Percentiles rank a stretch among this genome's conserved stretches.
Conservation (phyloP, 2,888 invertebrate genomes). For the Polyommatus iphigenia region DNA sequence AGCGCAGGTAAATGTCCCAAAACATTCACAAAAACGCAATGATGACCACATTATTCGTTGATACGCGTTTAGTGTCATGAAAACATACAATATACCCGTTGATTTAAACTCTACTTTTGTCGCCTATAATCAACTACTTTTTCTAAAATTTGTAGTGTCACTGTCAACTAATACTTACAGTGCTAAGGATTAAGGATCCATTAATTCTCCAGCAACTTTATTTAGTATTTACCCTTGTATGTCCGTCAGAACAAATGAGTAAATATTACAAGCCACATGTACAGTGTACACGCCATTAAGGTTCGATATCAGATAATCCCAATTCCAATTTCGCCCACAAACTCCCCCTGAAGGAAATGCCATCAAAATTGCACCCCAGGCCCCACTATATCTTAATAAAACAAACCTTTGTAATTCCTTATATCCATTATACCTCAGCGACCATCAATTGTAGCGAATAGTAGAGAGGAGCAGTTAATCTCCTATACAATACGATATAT, state of each 20-base stretch:
- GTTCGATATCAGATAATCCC: constrained; percentile 22
- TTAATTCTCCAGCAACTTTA: not conserved
- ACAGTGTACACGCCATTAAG: constrained; percentile 13
- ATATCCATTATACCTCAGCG: constrained; percentile 4
- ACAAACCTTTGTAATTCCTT: constrained; percentile 33
- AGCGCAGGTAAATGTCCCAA: not conserved
- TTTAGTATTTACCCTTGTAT: not conserved
- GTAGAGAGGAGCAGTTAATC: constrained; percentile 15
- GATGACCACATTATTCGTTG: not conserved
- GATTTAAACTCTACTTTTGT: not conserved
- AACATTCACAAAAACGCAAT: not conserved
- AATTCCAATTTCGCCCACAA: not conserved
- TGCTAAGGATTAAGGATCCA: not conserved
- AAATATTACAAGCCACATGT: constrained; percentile 4
- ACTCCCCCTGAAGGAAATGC: not conserved
- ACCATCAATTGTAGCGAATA: constrained; percentile 23
- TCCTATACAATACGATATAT: not conserved
- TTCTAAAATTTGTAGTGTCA: not conserved
- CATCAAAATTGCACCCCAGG: constrained; percentile 43
- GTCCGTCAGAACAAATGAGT: not conserved
- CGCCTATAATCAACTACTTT: not conserved
- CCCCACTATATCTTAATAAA: constrained; percentile 73
- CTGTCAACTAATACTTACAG: not conserved
- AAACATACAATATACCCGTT: not conserved
- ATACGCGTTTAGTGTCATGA: not conserved